These are phyloP conservation scores for Tholera decimalis DNA, from an alignment of 2,888 invertebrate species.

Conservation along the genomic window DNA sequence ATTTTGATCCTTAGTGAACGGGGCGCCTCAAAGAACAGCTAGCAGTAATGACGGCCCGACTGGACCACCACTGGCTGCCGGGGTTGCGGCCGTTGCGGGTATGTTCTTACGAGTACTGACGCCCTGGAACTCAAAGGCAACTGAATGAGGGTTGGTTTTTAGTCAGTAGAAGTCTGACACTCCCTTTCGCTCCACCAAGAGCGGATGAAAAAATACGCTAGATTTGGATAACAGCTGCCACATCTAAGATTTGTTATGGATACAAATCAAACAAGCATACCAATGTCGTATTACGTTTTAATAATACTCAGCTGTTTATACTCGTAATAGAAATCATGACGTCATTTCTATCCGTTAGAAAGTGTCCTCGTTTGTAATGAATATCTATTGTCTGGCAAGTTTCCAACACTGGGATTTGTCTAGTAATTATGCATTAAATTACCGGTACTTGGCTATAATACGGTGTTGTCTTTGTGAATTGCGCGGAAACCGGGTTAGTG, in stretches of 20 bases:
- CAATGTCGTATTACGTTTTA: constrained; percentile 27
- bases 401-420: constrained; percentile 51
- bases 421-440: constrained; percentile 55
- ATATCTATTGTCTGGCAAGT: constrained; percentile 57
- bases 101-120: too few species aligned
- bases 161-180: too few species aligned
- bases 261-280: constrained; percentile 9
- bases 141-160: too few species aligned
- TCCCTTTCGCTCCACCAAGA: too few species aligned
- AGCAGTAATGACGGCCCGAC: too few species aligned
- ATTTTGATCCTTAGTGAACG: not conserved
- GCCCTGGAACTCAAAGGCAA: too few species aligned
- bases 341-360: constrained; percentile 54
- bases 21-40: too few species aligned
- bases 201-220: too few species aligned
- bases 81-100: too few species aligned
- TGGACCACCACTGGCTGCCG: too few species aligned
- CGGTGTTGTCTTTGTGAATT: constrained; percentile 32
- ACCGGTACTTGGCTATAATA: constrained; percentile 31
- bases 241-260: constrained; percentile 1
- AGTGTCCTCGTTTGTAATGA: constrained; percentile 57
- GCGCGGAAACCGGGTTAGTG: constrained; percentile 39
- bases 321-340: constrained; percentile 30
- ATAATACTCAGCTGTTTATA: constrained; percentile 26
- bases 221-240: not conserved